Base-by-base conservation (phyloP, 1,140 invertebrate species). In the Habropoda laboriosa region DNA sequence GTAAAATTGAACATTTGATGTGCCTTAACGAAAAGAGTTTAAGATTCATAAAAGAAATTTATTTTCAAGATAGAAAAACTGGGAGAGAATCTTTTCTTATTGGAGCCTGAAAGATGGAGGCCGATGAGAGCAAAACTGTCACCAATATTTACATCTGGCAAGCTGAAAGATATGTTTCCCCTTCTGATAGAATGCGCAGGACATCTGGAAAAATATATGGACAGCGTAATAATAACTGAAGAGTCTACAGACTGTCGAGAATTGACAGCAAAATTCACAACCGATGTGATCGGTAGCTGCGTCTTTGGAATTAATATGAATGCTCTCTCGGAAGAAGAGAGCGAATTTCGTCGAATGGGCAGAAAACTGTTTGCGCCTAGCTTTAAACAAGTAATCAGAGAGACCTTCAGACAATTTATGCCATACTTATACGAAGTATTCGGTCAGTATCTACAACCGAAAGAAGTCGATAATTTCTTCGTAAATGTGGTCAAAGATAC, bases 221-320 rank as follows among this genome's bases (percentile, higher is more conserved):
- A 91, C 4, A 79, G 91, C n/a, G 30, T 90, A 12, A 55, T 85
- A 42, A 77, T 83, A 13, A 55, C 27, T 1, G 89, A 90, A 32
- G 85, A 87, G 1, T 2, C 27, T 7, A 85, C 94, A 13, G 93
- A 94, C 51, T 89, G 93, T 2, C 92, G 93, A 82, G 92, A 94
- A 38, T 57, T 94, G 0, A 84, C 92, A 18, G 91, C 89, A 0
- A 90, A 91, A 24, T 94, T 92, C 71, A 92, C 93, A 0, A 94
- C 92, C 7, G 94, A 95, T 81, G 91, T 94, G 1, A 94, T 95
- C 45, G 94, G 92, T 0, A 92, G 24, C 13, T 84, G 80, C 10
- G 64, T 21, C 0, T 84, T 84, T 7, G 82, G 80, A 0, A 66
- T 95, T 10, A 91, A 94, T 55, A 91, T 90, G 79, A 93, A 94